Evolutionary conservation across 23 tunicate genomes (phyloP), one percentile per base, ranked within the genome.

Genomic region (Halocynthia aurantium): DNA sequence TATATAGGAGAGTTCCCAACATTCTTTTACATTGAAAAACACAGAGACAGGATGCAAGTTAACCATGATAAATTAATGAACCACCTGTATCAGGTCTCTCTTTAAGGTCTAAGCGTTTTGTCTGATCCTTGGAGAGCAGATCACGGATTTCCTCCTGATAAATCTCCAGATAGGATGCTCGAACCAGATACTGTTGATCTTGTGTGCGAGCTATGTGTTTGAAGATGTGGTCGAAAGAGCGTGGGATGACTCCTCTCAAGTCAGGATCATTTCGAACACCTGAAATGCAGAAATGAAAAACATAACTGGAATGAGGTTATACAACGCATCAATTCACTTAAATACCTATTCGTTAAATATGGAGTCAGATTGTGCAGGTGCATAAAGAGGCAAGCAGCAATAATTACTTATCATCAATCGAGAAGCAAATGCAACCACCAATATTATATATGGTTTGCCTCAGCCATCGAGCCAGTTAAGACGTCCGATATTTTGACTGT

Each of bases 1-100:
- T 31, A 31, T 31, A 31, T 31, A 31, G 44, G 2, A 31, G 44
- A 31, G 44, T 31, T 31, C 4, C 44, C 44, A 31, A 31, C 1
- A 31, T 31, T 31, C 2, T 31, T 31, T 31, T 31, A 31, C 44
- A 31, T 31, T 31, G 44, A 31, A 31, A 31, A 31, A 31, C 44
- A 31, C 44, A 31, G 44, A 31, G 44, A 31, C 44, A 31, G 44
- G 17, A 2, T 60, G 64, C 4, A 60, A 15, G 2, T 2, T 18
- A 60, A 60, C 64, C 2, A 15, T 1, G 4, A 15, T 60, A 15
- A 15, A 17, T 15, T 15, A 69, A 8, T n/a, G 0, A 61, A 44
- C 63, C 22, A 93, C 98, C 98, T 64, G 98, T 93, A 53, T 93
- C 98, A 69, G 98, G 89, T 70, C 94, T 88, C 76, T 93, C 98